Evolutionary conservation across 2,888 invertebrate species (phyloP), one percentile per base, ranked within the genome.

Genomic region (Diarsia mendica): DNA sequence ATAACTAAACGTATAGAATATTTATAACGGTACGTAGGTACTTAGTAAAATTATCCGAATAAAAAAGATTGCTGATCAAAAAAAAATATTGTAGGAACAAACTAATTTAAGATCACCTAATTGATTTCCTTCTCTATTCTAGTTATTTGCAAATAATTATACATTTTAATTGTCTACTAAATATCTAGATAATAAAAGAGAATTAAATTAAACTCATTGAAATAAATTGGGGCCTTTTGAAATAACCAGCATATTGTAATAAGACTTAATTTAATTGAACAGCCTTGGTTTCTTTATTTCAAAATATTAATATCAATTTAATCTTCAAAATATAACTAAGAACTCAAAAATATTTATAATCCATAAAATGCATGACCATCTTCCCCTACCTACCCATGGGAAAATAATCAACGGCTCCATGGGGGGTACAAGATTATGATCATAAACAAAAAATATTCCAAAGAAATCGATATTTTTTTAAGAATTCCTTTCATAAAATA

Each of bases 331-430:
- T 39, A 46, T 46, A 72, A 13, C 8, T 44, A 51, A 44, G 15
- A 28, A 20, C 39, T 53, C 13, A 46, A 61, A 76, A 67, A 23
- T 53, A 61, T 53, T 76, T 23, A 33, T 46, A 75, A 46, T 49
- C 67, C 28, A 51, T 46, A 51, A 67, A 70, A 67, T 28, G 28
- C 39, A 53, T 44, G 23, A n/a, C 4, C n/a, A 48, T 68, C 61
- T 48, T 48, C 18, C 20, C 33, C 28, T 44, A 55, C n/a, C n/a
- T 5, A 28, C 28, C 39, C 49, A 15, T 28, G 63, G n/a, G 11
- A 48, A 63, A 77, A 77, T 58, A 28, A 51, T 67, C 39, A 48
- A n/a, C 53, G 39, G 15, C 23, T 58, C 49, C n/a, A 39, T 49
- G 48, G 48, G 44, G 33, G 46, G 20, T 23, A 28, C 10, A 60